Evolutionary conservation across 2,113 vertebrate species (phyloP), one percentile per base, ranked within the genome.

Genomic region (Percopsis transmontana): DNA sequence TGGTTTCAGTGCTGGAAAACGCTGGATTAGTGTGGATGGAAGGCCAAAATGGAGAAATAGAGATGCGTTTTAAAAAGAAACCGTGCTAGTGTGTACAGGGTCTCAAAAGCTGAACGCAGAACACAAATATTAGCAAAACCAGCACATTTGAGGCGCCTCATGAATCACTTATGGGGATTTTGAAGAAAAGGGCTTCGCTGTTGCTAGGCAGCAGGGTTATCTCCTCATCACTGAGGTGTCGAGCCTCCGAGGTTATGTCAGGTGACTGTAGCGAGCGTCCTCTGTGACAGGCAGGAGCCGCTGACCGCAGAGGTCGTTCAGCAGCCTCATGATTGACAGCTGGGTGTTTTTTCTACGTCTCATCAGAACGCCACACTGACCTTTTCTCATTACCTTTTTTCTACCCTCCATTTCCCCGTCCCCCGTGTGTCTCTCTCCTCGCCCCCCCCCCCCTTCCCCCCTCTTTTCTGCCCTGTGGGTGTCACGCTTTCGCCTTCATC

Each of bases 181-280:
- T 16, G 57, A 66, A 39, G 19, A 52, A 45, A 11, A 75, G 62
- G 61, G 82, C 41, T 51, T 70, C 65, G 76, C 77, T 83, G 89
- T 91, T 91, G 87, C 88, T 86, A 88, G 85, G 89, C 87, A 91
- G 80, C 79, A 73, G 70, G 62, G 67, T 33, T 72, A 57, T 42
- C 48, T 79, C 66, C 58, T 77, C 10, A 1, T 58, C 74, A 72
- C 38, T 63, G 61, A 62, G 70, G 79, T 60, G 21, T 27, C 62
- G 21, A 57, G 8, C 52, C 47, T 60, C n/a, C 21, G 42, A 70
- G 72, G 65, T 59, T 59, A 70, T 76, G 21, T 27, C 14, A 7
- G 19, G 51, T 62, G 57, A 70, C 53, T 81, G 24, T 41, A 21
- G 20, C 51, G 56, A 50, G 23, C 56, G 48, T 62, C 33, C 41